phyloP scores from a whole-genome alignment of 2,888 invertebrate species.

The Platycheirus albimanus region DNA sequence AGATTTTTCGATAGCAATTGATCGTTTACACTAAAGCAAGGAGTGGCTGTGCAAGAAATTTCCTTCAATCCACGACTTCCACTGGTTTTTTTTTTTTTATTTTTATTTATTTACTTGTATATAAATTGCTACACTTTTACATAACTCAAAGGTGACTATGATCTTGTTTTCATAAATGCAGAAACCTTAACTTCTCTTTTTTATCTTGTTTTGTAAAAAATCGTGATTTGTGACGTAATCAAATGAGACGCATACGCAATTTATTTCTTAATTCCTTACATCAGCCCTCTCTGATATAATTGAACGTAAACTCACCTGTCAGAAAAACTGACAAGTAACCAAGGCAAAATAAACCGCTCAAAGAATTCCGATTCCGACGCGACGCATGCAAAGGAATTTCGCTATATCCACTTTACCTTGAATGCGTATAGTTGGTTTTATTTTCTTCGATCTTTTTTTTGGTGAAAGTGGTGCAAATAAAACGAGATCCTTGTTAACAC shows the following conservation, averaged over 20 bases:
- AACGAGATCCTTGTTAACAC: slow-evolving; percentile 49
- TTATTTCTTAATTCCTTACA: slow-evolving; percentile 31
- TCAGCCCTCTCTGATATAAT: slow-evolving; percentile 44
- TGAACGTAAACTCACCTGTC: slow-evolving; percentile 42
- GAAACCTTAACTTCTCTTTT: background rate
- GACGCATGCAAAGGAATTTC: slow-evolving; percentile 35
- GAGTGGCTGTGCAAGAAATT: no score
- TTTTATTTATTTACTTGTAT: no score
- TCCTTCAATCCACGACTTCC: no score
- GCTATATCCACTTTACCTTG: slow-evolving; percentile 42
- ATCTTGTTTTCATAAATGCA: no score
- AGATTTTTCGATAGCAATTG: no score
- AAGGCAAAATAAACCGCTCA: slow-evolving; percentile 33
- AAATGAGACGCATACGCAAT: background rate
- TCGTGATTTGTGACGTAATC: background rate
- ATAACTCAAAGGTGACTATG: no score
- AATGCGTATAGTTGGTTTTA: slow-evolving; percentile 3
- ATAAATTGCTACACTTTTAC: no score
- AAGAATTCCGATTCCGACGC: slow-evolving; percentile 63
- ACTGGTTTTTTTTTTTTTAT: no score
- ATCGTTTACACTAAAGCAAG: no score
- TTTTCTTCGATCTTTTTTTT: slow-evolving; percentile 29
- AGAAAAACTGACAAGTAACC: slow-evolving; percentile 49
- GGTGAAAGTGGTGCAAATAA: slow-evolving; percentile 65
- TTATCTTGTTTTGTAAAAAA: background rate